Base-by-base conservation (phyloP, 92 coral and sea anemone species). In the Zoanthus gigantus region DNA sequence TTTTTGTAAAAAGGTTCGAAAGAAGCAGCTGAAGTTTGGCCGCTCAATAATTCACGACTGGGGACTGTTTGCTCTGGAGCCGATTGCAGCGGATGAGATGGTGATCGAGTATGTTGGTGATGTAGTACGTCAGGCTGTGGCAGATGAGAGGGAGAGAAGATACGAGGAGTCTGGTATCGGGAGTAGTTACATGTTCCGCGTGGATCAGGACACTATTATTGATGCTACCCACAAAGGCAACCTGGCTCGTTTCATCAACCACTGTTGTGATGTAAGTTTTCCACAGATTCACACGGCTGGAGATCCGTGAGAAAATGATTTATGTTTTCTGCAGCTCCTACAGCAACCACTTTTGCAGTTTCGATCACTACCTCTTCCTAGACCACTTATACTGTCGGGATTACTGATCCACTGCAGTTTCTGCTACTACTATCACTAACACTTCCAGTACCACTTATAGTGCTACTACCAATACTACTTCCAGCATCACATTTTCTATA, bases 51-150 rank as follows among this genome's bases (percentile, higher is more conserved):
- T 97, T 79, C 99, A 97, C 83, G 99, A 95, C 92, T 97, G 99
- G 99, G 99, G 99, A 50, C 85, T 97, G 85, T 94, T 97, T 65
- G 99, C 99, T 44, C 89, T 95, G 77, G 99, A 97, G 76, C 96
- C 98, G 29, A 95, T 97, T 65, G 99, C 98, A 9, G 98, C 98
- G 9, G 99, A 97, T 74, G 99, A 97, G 92, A 97, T 97, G 99
- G 99, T 97, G n/a, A 97, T 95, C 11, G 99, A 97, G 66, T 97
- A 97, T 66, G 97, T 97, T 15, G 99, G 99, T 10, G 99, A 97
- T 56, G 92, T 97, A 76, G 96, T 97, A 10, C 90, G 99, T 57
- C 99, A 97, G 90, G 93, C 96, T 2, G 94, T 97, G 67, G 99
- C 99, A 12, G 99, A 97, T 76, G 90, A 86, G 45, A 92, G 99